phyloP scores from a whole-genome alignment of 2,797 vertebrate genomes.

The Smutsia temminckii region DNA sequence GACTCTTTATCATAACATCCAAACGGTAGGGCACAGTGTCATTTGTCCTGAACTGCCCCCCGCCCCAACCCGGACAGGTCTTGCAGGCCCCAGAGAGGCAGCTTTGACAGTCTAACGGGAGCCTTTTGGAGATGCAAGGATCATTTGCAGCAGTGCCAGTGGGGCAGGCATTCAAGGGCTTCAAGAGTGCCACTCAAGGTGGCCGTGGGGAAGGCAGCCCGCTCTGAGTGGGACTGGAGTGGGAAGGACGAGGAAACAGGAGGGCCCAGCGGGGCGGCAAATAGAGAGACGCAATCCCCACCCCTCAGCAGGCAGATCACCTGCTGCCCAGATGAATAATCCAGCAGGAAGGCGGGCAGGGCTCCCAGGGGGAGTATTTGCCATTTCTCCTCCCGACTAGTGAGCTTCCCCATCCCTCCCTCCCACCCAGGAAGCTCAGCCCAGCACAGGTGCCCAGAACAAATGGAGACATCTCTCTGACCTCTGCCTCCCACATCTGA shows the following conservation, averaged over 20 bases:
- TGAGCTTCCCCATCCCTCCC: neutral
- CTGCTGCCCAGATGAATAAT: neutral
- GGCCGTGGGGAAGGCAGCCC: neutral
- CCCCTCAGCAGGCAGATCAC: conserved; percentile 50
- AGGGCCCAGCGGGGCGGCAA: neutral
- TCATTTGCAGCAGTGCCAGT: neutral
- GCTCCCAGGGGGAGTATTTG: conserved; percentile 68
- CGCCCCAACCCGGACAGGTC: neutral
- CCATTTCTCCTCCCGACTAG: neutral
- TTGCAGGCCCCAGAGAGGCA: neutral
- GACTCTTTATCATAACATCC: neutral
- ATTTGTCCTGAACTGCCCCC: neutral
- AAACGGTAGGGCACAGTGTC: neutral
- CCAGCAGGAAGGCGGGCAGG: conserved; percentile 21
- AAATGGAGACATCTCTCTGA: neutral
- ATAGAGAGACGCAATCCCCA: neutral
- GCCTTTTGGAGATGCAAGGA: neutral
- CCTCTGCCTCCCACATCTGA: rapidly evolving
- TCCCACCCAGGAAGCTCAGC: conserved; percentile 4
- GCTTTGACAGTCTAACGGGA: neutral
- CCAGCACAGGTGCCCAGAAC: neutral
- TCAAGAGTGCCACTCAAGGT: neutral
- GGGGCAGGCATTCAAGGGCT: neutral
- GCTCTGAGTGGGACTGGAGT: neutral
- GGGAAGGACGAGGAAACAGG: neutral